phyloP scores from a whole-genome alignment of 1,140 invertebrate species.

The Drosophila navojoa region DNA sequence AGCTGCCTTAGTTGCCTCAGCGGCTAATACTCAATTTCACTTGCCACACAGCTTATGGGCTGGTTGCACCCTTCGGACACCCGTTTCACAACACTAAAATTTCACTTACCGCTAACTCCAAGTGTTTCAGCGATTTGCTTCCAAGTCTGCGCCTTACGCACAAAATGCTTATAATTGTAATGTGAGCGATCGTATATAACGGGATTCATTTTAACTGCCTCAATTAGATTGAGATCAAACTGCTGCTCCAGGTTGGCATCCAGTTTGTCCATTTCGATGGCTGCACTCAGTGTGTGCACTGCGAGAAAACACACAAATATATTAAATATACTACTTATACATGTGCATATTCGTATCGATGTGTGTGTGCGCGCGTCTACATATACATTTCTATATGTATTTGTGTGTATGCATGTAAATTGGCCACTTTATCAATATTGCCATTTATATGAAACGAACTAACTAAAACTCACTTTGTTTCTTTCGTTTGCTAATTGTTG shows the following conservation, averaged over 20 bases:
- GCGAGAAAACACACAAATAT: constrained; percentile 36
- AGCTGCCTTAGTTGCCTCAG: constrained; percentile 3
- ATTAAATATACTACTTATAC: constrained; percentile 16
- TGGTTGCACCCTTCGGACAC: constrained; percentile 28
- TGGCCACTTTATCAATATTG: constrained; percentile 37
- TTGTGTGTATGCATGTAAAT: constrained; percentile 28
- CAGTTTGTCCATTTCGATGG: constrained; percentile 78
- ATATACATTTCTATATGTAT: constrained; percentile 5
- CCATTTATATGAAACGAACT: constrained; percentile 3
- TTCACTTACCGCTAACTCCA: constrained; percentile 80
- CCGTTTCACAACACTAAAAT: constrained; percentile 44
- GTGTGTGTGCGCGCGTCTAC: not conserved
- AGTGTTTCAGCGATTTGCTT: constrained; percentile 83
- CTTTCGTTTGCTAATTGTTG: constrained; percentile 74
- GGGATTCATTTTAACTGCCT: constrained; percentile 81
- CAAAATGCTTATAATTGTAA: constrained; percentile 82
- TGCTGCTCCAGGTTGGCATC: constrained; percentile 81
- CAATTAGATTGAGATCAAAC: constrained; percentile 82
- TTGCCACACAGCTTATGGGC: constrained; percentile 33
- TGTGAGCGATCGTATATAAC: constrained; percentile 82
- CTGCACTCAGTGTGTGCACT: constrained; percentile 74
- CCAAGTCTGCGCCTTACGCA: constrained; percentile 81
- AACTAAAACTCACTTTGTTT: constrained; percentile 71
- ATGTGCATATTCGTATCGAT: constrained; percentile 2
- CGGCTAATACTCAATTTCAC: constrained; percentile 40